A percentile compares a stretch with the other conserved stretches of the same genome.
Conservation (phyloP, 1,140 invertebrate genomes). For the Mamestra configurata region DNA sequence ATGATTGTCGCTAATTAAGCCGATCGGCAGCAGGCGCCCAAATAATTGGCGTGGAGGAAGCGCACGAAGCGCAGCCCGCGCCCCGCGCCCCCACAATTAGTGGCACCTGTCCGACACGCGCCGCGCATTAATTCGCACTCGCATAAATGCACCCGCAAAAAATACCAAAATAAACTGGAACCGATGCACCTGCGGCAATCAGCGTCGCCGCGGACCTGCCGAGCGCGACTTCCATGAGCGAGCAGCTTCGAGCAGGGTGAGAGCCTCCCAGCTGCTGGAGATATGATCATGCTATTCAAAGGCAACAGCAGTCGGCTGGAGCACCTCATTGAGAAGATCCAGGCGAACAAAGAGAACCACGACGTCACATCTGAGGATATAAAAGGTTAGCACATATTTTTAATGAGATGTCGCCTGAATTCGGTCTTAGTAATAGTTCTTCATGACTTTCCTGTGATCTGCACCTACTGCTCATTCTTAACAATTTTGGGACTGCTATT, state of each 20-base stretch:
- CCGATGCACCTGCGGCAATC: constrained; percentile 83
- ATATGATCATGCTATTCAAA: constrained; percentile 92
- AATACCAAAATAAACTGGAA: constrained; percentile 83
- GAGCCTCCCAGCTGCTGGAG: constrained; percentile 56
- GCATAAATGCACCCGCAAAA: constrained; percentile 79
- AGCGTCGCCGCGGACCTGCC: constrained; percentile 54
- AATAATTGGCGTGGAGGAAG: constrained; percentile 85
- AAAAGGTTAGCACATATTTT: constrained; percentile 79
- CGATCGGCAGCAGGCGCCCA: constrained; percentile 73
- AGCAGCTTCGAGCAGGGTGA: neutral
- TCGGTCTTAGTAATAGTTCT: too few relatives aligned
- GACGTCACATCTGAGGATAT: constrained; percentile 87
- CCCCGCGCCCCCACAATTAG: constrained; percentile 79
- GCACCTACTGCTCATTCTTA: too few relatives aligned
- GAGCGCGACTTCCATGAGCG: constrained; percentile 51
- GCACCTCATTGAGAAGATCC: constrained; percentile 94
- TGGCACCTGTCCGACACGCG: constrained; percentile 84
- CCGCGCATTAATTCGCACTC: constrained; percentile 81
- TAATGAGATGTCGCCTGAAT: constrained; percentile 18
- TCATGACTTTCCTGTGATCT: too few relatives aligned
- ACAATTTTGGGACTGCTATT: too few relatives aligned
- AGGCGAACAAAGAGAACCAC: constrained; percentile 92
- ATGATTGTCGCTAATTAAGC: constrained; percentile 71
- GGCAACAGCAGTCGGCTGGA: constrained; percentile 94
- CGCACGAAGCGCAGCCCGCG: constrained; percentile 70